Evolutionary conservation across 1,140 invertebrate species (phyloP), one percentile per base, ranked within the genome.

Genomic region (Globodera ellingtonae): DNA sequence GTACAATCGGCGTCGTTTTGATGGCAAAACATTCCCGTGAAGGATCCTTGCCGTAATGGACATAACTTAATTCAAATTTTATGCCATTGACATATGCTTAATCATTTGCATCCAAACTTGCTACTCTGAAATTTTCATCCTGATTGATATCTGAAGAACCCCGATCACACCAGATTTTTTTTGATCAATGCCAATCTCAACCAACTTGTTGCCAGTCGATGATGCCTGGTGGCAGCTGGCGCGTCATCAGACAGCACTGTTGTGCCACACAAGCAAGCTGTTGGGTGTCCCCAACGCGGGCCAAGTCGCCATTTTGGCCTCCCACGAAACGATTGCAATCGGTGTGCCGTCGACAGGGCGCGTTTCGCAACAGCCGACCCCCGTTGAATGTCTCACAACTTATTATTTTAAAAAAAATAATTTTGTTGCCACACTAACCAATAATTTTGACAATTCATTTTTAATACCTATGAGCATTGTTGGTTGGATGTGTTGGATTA

Each of bases 241-340:
- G 46, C 3, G 21, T 50, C 75, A 77, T 77, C 69, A 77, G 69
- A 67, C 75, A 77, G 69, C 75, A 77, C n/a, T 69, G 52, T 18
- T 48, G 48, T 67, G 52, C 50, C 48, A 67, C 62, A 21, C 75
- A 77, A 7, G 48, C 46, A 48, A 77, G 65, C 69, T 77, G 75
- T 21, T 77, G 56, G 0, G 52, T 77, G 24, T 62, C 56, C 8
- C 75, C 56, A 67, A 77, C 65, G 4, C 24, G 24, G 65, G 3
- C 9, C 44, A 77, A 46, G 7, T 56, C 73, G 10, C 59, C 46
- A n/a, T 48, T 44, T 67, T 50, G 65, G 24, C 9, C 10, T 62
- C 75, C 75, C 13, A 77, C 62, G n/a, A 77, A 24, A 24, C 46
- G 48, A 47, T 77, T 77, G 69, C 75, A 77, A 9, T 77, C 75